Conservation (phyloP, 2,113 vertebrate species). For the Forbesichthys papilliferus region DNA sequence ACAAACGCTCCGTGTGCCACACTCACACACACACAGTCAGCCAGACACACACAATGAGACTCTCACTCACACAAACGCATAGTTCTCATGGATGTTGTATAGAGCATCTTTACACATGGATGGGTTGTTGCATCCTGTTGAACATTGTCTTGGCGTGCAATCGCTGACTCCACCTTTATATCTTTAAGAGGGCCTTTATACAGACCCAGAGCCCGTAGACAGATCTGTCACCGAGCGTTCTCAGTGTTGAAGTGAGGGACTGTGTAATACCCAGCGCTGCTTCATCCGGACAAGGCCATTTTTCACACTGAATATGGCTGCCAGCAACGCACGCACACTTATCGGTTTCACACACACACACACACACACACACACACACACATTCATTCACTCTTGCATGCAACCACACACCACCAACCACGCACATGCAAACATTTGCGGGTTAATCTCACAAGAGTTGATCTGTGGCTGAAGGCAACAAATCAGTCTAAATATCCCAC, state of each 20-base stretch:
- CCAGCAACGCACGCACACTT: not conserved
- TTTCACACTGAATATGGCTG: slow-evolving; percentile 12
- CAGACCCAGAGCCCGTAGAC: no score
- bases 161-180: not conserved
- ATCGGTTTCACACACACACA: not conserved
- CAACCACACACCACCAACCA: not conserved
- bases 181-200: no score
- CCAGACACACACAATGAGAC: not conserved
- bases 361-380: not conserved
- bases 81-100: no score
- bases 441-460: no score
- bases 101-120: no score
- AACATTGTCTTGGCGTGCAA: no score
- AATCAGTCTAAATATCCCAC: no score
- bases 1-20: not conserved
- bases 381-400: not conserved
- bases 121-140: no score
- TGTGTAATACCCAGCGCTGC: slow-evolving; percentile 1
- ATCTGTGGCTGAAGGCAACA: no score
- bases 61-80: not conserved
- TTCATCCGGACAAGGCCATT: slow-evolving; percentile 1
- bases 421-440: not conserved
- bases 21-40: slow-evolving; percentile 3
- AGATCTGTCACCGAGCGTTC: no score
- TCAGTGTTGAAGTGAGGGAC: not conserved